Evolutionary conservation across 1,140 invertebrate species (phyloP), one percentile per base, ranked within the genome.

Genomic region (Drosophila biarmipes): DNA sequence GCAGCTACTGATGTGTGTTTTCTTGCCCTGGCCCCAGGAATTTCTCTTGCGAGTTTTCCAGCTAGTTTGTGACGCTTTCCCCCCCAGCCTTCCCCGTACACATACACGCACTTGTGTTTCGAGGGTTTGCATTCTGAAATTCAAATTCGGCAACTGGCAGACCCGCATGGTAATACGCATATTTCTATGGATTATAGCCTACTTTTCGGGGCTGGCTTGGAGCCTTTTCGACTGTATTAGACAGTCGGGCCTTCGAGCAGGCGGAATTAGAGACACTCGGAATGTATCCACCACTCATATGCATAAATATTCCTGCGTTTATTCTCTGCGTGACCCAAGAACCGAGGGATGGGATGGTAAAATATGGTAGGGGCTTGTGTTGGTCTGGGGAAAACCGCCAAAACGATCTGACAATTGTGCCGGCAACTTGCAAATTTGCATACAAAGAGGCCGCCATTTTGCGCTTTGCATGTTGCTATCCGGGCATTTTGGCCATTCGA

Each of bases 121-220:
- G 64, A 54, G 58, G 38, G 7, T 8, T 53, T 38, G 34, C 27
- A 14, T 55, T 10, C 27, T 31, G 34, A 37, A 64, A 78, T 73
- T 87, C 63, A 48, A 52, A 67, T 56, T 62, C 64, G 55, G 49
- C 42, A 49, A 57, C 57, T 53, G 61, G 45, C 57, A 38, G 40
- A 61, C 78, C 78, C 82, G 74, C 82, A 78, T 87, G 69, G 78
- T 72, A 86, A 87, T 43, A 62, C 58, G 78, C 82, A 82, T 82
- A 87, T 86, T 86, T 86, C 68, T 68, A 75, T 78, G 78, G 78
- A 77, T 87, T 78, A 86, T 82, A 75, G 82, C 78, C 74, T 78
- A 86, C 74, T 82, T 87, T 87, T 78, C 35, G 74, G 78, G 63
- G 48, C 72, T 52, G 58, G 48, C 62, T 73, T 49, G 56, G 31